A percentile compares a stretch with the other conserved stretches of the same genome.
phyloP scores from a whole-genome alignment of 1,140 invertebrate genomes.

The Drosophila kurseongensis region DNA sequence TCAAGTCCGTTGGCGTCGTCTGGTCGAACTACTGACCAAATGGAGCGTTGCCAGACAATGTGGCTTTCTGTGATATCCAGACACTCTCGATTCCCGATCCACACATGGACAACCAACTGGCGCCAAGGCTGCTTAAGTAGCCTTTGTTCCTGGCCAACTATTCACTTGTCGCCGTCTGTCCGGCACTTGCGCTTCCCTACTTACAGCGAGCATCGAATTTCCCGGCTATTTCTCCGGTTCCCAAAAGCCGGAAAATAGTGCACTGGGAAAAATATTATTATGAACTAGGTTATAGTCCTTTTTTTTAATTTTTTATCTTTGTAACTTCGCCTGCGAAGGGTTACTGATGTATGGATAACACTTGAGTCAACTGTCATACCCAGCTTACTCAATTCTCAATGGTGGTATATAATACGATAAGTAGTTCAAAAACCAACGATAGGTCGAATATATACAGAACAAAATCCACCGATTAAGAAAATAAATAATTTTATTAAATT shows the following conservation, averaged over 20 bases:
- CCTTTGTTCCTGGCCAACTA: conserved; percentile 34
- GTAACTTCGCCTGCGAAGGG: no score
- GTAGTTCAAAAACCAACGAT: no score
- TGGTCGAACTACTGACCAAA: conserved; percentile 49
- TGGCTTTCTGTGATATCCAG: conserved; percentile 39
- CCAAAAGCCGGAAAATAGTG: conserved; percentile 34
- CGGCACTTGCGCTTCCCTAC: conserved; percentile 27
- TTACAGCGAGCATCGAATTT: conserved; percentile 59
- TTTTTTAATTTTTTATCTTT: no score
- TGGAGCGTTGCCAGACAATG: conserved; percentile 77
- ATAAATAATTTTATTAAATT: no score
- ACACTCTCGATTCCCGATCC: not conserved
- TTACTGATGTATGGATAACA: no score
- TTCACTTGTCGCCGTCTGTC: conserved; percentile 68
- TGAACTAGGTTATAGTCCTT: no score
- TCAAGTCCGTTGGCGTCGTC: conserved; percentile 50
- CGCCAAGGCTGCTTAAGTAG: conserved; percentile 70
- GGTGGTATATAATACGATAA: no score
- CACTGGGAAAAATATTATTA: not conserved
- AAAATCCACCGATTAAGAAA: no score
- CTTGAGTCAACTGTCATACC: no score
- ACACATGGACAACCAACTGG: conserved; percentile 48
- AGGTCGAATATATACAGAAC: no score
- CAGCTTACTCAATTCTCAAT: no score
- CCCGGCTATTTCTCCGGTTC: conserved; percentile 29